Evolutionary conservation across 2,113 vertebrate species (phyloP), one percentile per base, ranked within the genome.

Genomic region (Neodon shergylaensis): DNA sequence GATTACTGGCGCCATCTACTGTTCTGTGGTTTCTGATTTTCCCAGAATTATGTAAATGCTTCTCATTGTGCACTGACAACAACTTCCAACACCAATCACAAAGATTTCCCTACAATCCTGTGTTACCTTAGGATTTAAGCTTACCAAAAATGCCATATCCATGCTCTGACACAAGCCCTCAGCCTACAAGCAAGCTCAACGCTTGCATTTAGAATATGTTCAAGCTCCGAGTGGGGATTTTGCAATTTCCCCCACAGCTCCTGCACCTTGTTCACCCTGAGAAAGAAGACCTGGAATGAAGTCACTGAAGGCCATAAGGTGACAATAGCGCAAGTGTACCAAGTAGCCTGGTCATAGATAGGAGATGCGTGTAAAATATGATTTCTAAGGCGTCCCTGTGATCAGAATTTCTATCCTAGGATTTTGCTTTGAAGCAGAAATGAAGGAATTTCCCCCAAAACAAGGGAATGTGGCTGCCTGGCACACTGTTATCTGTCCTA

Each of bases 301-400:
- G 36, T 19, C 8, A 58, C 21, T 52, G 19, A 81, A 8, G 22
- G 0, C 0, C 31, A 7, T 92, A 14, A 10, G 12, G 4, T 5
- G 42, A 63, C 22, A 52, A 14, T 11, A 22, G 0, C 3, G 1
- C 1, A 52, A 11, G 3, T 22, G 4, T 28, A 31, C 19, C 47
- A 86, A 13, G 28, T 14, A 19, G 31, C 17, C 13, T 33, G 8
- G 3, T 47, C 72, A 36, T 0, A 33, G 24, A 11, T 19, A 47
- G 33, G 31, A 58, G 26, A 61, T 14, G 13, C 0, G 0, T 73
- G 1, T 47, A 28, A 76, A 92, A 81, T 28, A 68, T 19, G 28
- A 28, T n/a, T 12, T 81, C 61, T 17, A 39, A 70, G 3, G 0
- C 24, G 9, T 6, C 73, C 26, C 16, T 8, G 13, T 2, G 3